Base-by-base conservation (phyloP, 2,888 invertebrate genomes). In the Diaphora mendica region DNA sequence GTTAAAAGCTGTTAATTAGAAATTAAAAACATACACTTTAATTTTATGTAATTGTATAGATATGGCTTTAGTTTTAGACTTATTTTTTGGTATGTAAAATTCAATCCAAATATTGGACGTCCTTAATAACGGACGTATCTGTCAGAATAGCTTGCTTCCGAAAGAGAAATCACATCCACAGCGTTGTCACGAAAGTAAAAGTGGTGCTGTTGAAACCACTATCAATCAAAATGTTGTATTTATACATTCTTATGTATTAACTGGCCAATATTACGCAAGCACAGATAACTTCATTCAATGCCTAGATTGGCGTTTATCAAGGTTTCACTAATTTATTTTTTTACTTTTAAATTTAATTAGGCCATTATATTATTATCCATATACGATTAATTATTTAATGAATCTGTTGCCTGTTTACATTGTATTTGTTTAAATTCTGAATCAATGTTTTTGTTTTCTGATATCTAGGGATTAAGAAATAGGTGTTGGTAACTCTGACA, bases 151-250 rank as follows among this genome's bases (percentile, higher is more conserved):
- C 76, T 77, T 64, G 79, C 78, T 79, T 82, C 84, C 85, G 86
- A 85, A 89, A 90, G 92, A 87, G 93, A 93, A 93, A 92, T 91
- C 92, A 87, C 87, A 89, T 83, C 88, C 87, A 86, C 82, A 74
- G 87, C 74, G 85, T 86, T 89, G 89, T 89, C 89, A 88, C 84
- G 85, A 89, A 93, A 93, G 93, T 93, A 93, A 93, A 93, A 93
- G 93, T 92, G 85, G 75, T 75, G 35, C 73, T 77, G 81, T 69
- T 70, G 85, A 70, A 79, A 73, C 85, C 82, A 79, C 82, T 84
- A 83, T 85, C 88, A 84, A 82, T 82, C 85, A 81, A 86, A 88
- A 82, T 83, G 77, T 73, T 87, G 82, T 81, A 87, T 85, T 84
- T 78, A 86, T 80, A 76, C 80, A 80, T 84, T 82, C 77, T 79